These are phyloP conservation scores for Pygoscelis adeliae DNA, from an alignment of 2,113 vertebrate genomes.

Conservation along the genomic window DNA sequence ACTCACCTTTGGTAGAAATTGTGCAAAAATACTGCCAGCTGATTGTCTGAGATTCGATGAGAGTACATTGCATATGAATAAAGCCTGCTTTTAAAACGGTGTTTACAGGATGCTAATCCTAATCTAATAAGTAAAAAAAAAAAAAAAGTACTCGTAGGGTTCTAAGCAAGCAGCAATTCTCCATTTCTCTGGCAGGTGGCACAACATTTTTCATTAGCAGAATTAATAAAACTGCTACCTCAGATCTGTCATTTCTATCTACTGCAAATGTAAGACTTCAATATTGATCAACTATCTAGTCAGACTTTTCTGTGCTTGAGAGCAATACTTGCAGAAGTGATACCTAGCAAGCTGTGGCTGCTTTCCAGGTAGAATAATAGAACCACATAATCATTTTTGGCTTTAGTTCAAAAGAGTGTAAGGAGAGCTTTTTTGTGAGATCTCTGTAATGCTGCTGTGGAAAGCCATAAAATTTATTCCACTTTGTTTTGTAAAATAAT, in stretches of 20 bases:
- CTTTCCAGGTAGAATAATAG: neutral
- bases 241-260: neutral
- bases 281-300: fast-evolving
- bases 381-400: neutral
- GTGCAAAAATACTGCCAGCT: neutral
- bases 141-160: fast-evolving
- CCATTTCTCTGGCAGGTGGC: neutral
- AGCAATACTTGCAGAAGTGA: neutral
- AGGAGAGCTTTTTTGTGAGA: neutral
- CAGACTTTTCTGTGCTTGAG: neutral
- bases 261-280: neutral
- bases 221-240: neutral
- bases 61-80: neutral
- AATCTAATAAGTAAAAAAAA: neutral
- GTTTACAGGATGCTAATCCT: neutral
- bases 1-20: neutral
- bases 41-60: neutral
- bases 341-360: neutral
- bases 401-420: neutral
- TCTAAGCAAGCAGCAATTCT: neutral
- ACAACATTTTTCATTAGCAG: neutral
- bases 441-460: neutral
- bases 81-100: neutral
- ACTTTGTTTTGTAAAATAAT: neutral
- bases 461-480: neutral